Evolutionary conservation across 2,888 invertebrate species (phyloP).

Genomic region (Erebia aethiops): DNA sequence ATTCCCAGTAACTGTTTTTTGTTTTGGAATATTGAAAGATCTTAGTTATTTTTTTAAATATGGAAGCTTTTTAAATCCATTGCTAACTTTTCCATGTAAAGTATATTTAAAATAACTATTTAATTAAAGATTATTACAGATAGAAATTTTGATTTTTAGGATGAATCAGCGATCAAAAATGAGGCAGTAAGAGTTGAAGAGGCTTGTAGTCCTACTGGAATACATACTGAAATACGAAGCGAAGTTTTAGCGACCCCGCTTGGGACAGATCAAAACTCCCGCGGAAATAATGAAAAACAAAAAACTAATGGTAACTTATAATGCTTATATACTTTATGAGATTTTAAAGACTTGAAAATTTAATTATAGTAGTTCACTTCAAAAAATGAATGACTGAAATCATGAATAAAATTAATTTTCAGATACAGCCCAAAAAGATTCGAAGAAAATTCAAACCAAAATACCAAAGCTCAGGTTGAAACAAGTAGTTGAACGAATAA

Average conservation of each 20-base stretch:
- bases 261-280: conserved; percentile 8
- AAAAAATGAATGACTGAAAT: too few relatives aligned
- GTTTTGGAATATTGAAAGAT: too few relatives aligned
- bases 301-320: conserved; percentile 15
- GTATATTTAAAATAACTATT: too few relatives aligned
- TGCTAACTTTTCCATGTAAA: too few relatives aligned
- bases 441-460: conserved; percentile 52
- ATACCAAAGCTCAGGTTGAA: conserved; percentile 62
- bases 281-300: conserved; percentile 15
- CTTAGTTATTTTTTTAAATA: too few relatives aligned
- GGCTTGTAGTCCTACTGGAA: background rate
- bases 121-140: background rate
- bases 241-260: conserved; percentile 20
- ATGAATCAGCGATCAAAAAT: conserved; percentile 15
- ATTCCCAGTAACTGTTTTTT: too few relatives aligned
- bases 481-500: conserved; percentile 54
- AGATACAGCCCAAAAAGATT: conserved; percentile 44
- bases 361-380: too few relatives aligned
- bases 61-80: too few relatives aligned
- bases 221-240: conserved; percentile 24
- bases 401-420: conserved; percentile 26
- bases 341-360: too few relatives aligned
- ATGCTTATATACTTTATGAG: too few relatives aligned
- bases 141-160: conserved; percentile 20
- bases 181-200: conserved; percentile 4